Evolutionary conservation across 2,888 invertebrate genomes (phyloP).

Genomic region (Orthonevra nobilis): DNA sequence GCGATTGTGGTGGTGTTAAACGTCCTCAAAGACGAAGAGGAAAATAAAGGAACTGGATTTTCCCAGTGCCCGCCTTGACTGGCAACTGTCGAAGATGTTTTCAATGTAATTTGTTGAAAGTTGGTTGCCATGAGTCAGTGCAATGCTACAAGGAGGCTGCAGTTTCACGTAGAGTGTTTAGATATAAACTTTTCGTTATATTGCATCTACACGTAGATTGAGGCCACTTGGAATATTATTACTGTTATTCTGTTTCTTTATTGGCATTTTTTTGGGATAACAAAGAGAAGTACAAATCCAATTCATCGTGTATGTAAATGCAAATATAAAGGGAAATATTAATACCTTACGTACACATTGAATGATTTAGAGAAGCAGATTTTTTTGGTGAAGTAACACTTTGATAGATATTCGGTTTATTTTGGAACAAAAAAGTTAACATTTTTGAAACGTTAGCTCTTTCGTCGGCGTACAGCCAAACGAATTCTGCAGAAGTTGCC

Average conservation of each 20-base stretch:
- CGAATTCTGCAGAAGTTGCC: too few species aligned
- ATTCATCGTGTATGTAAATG: not conserved
- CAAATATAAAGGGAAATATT: constrained; percentile 32
- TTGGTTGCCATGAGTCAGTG: constrained; percentile 22
- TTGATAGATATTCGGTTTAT: not conserved
- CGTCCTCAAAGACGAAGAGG: constrained; percentile 28
- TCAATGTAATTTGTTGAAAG: constrained; percentile 40
- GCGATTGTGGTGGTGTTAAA: constrained; percentile 6
- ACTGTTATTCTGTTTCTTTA: constrained; percentile 39
- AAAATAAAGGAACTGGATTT: constrained; percentile 36
- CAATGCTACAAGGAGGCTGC: constrained; percentile 4
- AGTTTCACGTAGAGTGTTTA: constrained; percentile 36
- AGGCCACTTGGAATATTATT: constrained; percentile 28
- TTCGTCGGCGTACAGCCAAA: too few species aligned
- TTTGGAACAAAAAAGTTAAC: not conserved
- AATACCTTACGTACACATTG: constrained; percentile 24
- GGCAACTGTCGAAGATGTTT: constrained; percentile 46
- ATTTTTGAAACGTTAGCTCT: too few species aligned
- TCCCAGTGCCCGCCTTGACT: constrained; percentile 7
- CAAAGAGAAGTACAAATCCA: constrained; percentile 13
- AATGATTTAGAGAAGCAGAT: constrained; percentile 14
- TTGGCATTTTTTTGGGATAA: not conserved
- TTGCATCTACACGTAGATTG: constrained; percentile 3
- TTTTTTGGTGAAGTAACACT: constrained; percentile 1
- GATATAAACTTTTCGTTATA: constrained; percentile 1